phyloP scores from a whole-genome alignment of 2,888 invertebrate genomes.

The Tetrapedia diversipes region DNA sequence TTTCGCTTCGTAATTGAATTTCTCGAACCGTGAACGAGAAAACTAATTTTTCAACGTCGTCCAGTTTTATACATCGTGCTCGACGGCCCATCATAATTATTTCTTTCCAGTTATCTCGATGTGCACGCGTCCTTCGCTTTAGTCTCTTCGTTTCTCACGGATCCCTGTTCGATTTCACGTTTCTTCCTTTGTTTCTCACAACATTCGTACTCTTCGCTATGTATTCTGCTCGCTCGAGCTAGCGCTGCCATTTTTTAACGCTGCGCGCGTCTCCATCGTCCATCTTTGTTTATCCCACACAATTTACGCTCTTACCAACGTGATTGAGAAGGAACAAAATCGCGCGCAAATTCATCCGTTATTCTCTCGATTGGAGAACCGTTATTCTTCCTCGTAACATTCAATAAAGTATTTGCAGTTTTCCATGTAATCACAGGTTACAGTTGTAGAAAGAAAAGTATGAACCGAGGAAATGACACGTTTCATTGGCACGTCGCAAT shows the following conservation, averaged over 20 bases:
- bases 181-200: not conserved
- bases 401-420: constrained; percentile 15
- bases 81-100: constrained; percentile 35
- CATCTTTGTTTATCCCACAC: not conserved
- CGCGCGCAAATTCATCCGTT: constrained; percentile 17
- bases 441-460: constrained; percentile 7
- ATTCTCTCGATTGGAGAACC: constrained; percentile 22
- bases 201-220: not conserved
- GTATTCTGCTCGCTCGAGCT: not conserved
- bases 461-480: constrained; percentile 29
- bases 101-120: constrained; percentile 38
- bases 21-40: not conserved
- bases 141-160: constrained; percentile 39
- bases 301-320: not conserved
- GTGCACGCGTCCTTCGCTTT: constrained; percentile 34
- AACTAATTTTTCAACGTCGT: not conserved
- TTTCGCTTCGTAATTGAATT: not conserved
- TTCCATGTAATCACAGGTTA: not conserved
- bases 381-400: constrained; percentile 23
- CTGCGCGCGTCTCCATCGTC: not conserved
- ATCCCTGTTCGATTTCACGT: constrained; percentile 12
- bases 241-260: not conserved
- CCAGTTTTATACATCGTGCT: constrained; percentile 23
- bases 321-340: not conserved
- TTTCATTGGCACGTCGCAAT: constrained; percentile 8